Evolutionary conservation across 2,888 invertebrate genomes (phyloP).

Genomic region (Spisula subtruncata): DNA sequence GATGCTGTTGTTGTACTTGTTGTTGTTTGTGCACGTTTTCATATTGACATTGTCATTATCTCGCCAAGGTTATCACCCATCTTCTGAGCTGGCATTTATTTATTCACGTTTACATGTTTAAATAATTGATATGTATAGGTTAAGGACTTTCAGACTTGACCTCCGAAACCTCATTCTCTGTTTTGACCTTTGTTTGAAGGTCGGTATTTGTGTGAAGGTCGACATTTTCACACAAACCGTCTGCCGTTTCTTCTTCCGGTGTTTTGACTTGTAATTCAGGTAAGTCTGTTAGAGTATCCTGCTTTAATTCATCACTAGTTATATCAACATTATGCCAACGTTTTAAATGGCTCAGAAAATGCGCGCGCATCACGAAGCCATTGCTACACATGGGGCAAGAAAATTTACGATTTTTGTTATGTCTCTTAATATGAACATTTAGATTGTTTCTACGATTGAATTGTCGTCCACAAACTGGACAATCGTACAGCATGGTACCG

Average conservation of each 20-base stretch:
- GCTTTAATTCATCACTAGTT: not conserved
- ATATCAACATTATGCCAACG: slow-evolving; percentile 39
- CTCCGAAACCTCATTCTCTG: not conserved
- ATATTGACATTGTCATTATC: too few relatives aligned
- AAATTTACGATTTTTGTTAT: slow-evolving; percentile 59
- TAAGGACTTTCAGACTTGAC: not conserved
- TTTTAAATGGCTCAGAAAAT: slow-evolving; percentile 50
- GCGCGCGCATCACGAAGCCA: slow-evolving; percentile 67
- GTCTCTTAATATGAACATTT: slow-evolving; percentile 64
- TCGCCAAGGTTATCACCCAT: too few relatives aligned
- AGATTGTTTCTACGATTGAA: slow-evolving; percentile 64
- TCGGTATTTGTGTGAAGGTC: not conserved
- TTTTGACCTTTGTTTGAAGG: not conserved
- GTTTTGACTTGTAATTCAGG: not conserved
- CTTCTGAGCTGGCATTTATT: too few relatives aligned
- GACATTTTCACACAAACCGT: not conserved
- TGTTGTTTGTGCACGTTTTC: too few relatives aligned
- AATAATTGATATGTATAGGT: not conserved
- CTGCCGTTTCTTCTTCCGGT: not conserved
- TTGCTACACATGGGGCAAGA: slow-evolving; percentile 57
- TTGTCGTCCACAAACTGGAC: slow-evolving; percentile 60
- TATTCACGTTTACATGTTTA: too few relatives aligned
- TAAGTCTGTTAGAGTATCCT: not conserved
- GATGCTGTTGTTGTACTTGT: too few relatives aligned
- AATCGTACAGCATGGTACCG: slow-evolving; percentile 61